Base-by-base conservation (phyloP, 2,113 vertebrate genomes). In the Rhinopithecus roxellana region DNA sequence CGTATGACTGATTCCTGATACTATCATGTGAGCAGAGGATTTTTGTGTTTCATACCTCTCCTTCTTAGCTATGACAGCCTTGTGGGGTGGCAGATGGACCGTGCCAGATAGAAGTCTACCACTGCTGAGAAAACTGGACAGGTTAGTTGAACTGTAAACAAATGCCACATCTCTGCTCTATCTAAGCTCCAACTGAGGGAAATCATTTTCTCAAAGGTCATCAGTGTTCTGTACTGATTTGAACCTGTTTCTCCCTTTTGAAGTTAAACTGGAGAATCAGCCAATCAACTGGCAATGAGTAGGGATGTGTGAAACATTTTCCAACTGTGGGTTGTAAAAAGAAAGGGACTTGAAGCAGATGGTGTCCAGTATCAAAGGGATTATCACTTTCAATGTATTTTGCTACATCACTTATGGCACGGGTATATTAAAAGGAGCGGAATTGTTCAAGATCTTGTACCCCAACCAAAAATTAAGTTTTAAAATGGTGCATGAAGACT, bases 1-100 rank as follows among this genome's bases (percentile, higher is more conserved):
- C 72, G 52, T 75, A 59, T 77, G 95, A 96, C 30, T 92, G 8
- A 18, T 90, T 96, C 67, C 97, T 91, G 98, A 77, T 87, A 74
- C 57, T 64, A 81, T 92, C 43, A 89, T 23, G 12, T 90, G 93
- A 79, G 94, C 75, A 93, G 85, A 96, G 93, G 22, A 78, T 74
- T 96, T 82, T 80, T 96, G 35, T 30, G 94, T 96, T 97, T 90
- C 64, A 8, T 38, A 96, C 93, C 38, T 95, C 79, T 74, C 95
- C 43, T 90, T 97, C 96, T 96, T 35, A 94, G 64, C 81, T 90
- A 14, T 6, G 13, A 92, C 80, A 96, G 74, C 67, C 93, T 93
- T 25, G 11, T 64, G 86, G 35, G 40, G 81, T 93, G 89, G 88
- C 74, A 97, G 82, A 95, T 67, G 61, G 94, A 93, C 69, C 38